phyloP scores from a whole-genome alignment of 2,888 invertebrate genomes.

The Dione vanillae region DNA sequence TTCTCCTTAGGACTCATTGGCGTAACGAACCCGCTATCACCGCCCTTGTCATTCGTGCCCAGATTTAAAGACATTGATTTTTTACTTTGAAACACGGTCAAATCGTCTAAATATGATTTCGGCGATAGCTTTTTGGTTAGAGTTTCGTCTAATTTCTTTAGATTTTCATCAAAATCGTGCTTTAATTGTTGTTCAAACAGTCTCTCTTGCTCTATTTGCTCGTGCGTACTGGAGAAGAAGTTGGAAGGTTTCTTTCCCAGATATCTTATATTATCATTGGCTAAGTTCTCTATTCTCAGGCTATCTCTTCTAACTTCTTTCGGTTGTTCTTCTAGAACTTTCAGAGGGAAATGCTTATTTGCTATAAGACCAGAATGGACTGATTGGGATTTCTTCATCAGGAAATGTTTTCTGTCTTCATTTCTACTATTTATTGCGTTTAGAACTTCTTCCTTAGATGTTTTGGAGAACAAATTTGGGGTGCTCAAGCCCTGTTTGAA shows the following conservation, averaged over 20 bases:
- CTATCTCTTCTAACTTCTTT: slow-evolving; percentile 74
- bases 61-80: slow-evolving; percentile 74
- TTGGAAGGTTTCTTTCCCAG: slow-evolving; percentile 65
- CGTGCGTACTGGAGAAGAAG: slow-evolving; percentile 88
- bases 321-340: slow-evolving; percentile 79
- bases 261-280: slow-evolving; percentile 70
- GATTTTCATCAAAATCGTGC: slow-evolving; percentile 76
- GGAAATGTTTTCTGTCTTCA: slow-evolving; percentile 62
- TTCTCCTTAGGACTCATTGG: slow-evolving; percentile 84
- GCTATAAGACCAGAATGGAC: slow-evolving; percentile 75
- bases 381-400: slow-evolving; percentile 75
- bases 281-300: slow-evolving; percentile 64
- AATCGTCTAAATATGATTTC: slow-evolving; percentile 65
- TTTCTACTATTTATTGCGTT: slow-evolving; percentile 54
- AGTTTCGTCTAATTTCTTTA: slow-evolving; percentile 68
- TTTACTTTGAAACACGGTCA: slow-evolving; percentile 65
- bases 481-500: slow-evolving; percentile 72
- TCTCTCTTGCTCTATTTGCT: slow-evolving; percentile 87
- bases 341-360: slow-evolving; percentile 70
- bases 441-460: slow-evolving; percentile 60
- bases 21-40: slow-evolving; percentile 87
- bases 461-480: slow-evolving; percentile 76
- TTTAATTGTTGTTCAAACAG: slow-evolving; percentile 78
- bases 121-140: slow-evolving; percentile 50
- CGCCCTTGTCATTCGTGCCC: slow-evolving; percentile 55